Conservation (phyloP, 2,888 invertebrate species). For the Phanerotoma sp. region DNA sequence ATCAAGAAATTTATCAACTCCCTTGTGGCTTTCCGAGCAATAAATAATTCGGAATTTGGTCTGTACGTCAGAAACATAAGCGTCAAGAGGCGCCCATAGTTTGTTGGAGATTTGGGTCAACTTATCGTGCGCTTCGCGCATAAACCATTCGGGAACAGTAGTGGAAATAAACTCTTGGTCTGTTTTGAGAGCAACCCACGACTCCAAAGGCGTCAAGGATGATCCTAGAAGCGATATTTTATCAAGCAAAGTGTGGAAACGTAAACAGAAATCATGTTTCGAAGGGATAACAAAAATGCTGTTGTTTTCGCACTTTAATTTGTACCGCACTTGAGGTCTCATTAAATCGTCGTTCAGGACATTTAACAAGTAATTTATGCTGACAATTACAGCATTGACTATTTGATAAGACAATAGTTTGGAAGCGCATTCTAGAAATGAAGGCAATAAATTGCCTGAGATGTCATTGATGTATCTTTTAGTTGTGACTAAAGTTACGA, state of each 20-base stretch:
- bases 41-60: slow-evolving; percentile 64
- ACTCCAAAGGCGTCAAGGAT: slow-evolving; percentile 45
- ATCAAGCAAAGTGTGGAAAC: slow-evolving; percentile 44
- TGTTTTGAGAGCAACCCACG: slow-evolving; percentile 43
- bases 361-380: slow-evolving; percentile 41
- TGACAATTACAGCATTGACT: slow-evolving; percentile 40
- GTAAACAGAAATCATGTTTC: slow-evolving; percentile 36
- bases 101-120: slow-evolving; percentile 60
- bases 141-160: slow-evolving; percentile 43
- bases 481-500: slow-evolving; percentile 40
- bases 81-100: slow-evolving; percentile 62
- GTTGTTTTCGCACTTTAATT: slow-evolving; percentile 40
- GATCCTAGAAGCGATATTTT: slow-evolving; percentile 42
- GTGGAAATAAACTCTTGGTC: slow-evolving; percentile 38
- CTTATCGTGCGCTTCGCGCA: slow-evolving; percentile 59
- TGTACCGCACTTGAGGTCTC: slow-evolving; percentile 42
- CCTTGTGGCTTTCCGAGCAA: slow-evolving; percentile 58
- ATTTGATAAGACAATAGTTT: slow-evolving; percentile 43
- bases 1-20: slow-evolving; percentile 59
- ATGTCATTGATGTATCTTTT: slow-evolving; percentile 42
- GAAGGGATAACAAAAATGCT: slow-evolving; percentile 40
- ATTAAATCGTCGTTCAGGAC: slow-evolving; percentile 35
- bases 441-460: slow-evolving; percentile 21
- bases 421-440: slow-evolving; percentile 42
- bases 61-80: slow-evolving; percentile 62